phyloP scores from a whole-genome alignment of 2,888 invertebrate genomes.

The Patella depressa region DNA sequence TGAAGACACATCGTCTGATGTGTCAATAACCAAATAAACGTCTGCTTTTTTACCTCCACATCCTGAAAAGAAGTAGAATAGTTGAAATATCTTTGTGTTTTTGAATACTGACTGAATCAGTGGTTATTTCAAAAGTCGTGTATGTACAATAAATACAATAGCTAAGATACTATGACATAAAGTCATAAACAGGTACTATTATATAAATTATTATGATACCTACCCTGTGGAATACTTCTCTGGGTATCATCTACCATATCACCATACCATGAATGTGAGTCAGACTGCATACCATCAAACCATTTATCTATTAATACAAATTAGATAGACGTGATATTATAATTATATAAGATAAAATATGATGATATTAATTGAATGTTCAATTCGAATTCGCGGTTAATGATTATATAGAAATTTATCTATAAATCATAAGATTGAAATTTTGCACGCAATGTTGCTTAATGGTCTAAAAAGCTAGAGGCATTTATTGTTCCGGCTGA shows the following conservation, averaged over 20 bases:
- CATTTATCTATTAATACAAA: neutral
- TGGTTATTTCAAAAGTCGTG: too few species aligned
- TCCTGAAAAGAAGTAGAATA: conserved; percentile 12
- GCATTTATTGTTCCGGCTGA: too few species aligned
- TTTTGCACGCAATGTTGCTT: too few species aligned
- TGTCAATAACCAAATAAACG: conserved; percentile 37
- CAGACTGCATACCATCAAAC: neutral
- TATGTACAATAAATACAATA: too few species aligned
- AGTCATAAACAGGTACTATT: neutral
- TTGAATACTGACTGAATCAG: too few species aligned
- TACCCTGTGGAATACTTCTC: neutral
- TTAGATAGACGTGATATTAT: too few species aligned
- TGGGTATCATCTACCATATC: neutral
- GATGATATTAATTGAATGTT: too few species aligned
- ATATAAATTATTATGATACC: neutral
- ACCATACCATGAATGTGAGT: conserved; percentile 1
- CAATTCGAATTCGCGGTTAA: too few species aligned
- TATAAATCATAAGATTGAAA: too few species aligned
- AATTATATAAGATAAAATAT: too few species aligned
- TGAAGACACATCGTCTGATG: conserved; percentile 25
- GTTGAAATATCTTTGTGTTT: neutral
- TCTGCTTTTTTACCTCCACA: conserved; percentile 37
- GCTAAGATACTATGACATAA: neutral
- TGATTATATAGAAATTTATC: too few species aligned
- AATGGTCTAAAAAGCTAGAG: too few species aligned